Evolutionary conservation across 2,888 invertebrate species (phyloP), one percentile per base, ranked within the genome.

Genomic region (Ethmia dodecea): DNA sequence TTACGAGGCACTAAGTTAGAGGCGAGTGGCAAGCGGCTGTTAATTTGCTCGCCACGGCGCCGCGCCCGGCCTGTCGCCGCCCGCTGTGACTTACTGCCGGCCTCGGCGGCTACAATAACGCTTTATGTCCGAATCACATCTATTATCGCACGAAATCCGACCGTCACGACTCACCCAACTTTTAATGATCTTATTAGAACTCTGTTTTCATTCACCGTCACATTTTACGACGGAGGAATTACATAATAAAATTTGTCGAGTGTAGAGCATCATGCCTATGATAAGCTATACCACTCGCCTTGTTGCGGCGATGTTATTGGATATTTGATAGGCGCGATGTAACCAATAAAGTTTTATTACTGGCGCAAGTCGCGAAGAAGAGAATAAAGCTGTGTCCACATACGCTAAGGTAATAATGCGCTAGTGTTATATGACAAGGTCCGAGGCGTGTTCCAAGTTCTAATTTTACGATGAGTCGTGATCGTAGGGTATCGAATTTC

Each of bases 1-100:
- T 84, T 80, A 83, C 72, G 84, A 84, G 80, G 78, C 70, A 76
- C 77, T 83, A 81, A 83, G 75, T 83, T 75, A 75, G 74, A 72
- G 70, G 68, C 70, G 72, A 76, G 75, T 66, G 75, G 74, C 74
- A 74, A 78, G 65, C 73, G 74, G 61, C 74, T 81, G 84, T 81
- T 84, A 84, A 84, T 83, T 84, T 80, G 79, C 67, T 68, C 71
- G 66, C 67, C 69, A 60, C 53, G 22, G 51, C 73, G 71, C 60
- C 72, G 69, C n/a, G n/a, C n/a, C n/a, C n/a, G n/a, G 58, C 64
- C 74, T 77, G 83, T 83, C 84, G 71, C 70, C 81, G 71, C 80
- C 80, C 78, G 76, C 74, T 69, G 78, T 78, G 77, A 83, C 78
- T 76, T 81, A 83, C 70, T 57, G 60, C 60, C 55, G 49, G 48